Evolutionary conservation across 2,888 invertebrate genomes (phyloP).

Genomic region (Zaprionus lineosus): DNA sequence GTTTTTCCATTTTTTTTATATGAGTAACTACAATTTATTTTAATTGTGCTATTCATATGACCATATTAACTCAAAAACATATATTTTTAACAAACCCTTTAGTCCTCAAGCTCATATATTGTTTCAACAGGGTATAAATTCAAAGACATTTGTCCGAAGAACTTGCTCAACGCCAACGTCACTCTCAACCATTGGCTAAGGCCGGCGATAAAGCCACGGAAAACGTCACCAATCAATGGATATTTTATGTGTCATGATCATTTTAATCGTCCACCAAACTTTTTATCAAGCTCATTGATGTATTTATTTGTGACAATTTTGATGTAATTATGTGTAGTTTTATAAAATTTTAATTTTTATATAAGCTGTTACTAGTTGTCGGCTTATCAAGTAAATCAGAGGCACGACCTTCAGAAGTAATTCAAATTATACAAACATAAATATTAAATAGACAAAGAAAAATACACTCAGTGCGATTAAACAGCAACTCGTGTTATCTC

Average conservation of each 20-base stretch:
- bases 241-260: constrained; percentile 68
- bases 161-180: not conserved
- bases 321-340: not conserved
- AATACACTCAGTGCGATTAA: constrained; percentile 4
- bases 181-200: constrained; percentile 1
- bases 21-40: too few relatives aligned
- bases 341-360: not conserved
- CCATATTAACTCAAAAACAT: too few relatives aligned
- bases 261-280: constrained; percentile 47
- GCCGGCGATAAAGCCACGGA: constrained; percentile 43
- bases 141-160: not conserved
- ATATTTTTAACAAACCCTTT: too few relatives aligned
- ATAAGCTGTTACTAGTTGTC: not conserved
- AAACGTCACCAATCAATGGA: constrained; percentile 48
- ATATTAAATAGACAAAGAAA: constrained; percentile 33
- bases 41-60: too few relatives aligned
- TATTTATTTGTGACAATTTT: constrained; percentile 2
- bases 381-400: constrained; percentile 34
- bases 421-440: constrained; percentile 30
- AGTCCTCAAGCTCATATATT: not conserved
- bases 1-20: too few relatives aligned
- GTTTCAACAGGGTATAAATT: constrained; percentile 25
- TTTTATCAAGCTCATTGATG: constrained; percentile 16
- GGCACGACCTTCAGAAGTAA: constrained; percentile 16
- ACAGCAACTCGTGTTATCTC: constrained; percentile 22